Base-by-base conservation (phyloP, 2,113 vertebrate species). In the Ivindomyrus marchei region DNA sequence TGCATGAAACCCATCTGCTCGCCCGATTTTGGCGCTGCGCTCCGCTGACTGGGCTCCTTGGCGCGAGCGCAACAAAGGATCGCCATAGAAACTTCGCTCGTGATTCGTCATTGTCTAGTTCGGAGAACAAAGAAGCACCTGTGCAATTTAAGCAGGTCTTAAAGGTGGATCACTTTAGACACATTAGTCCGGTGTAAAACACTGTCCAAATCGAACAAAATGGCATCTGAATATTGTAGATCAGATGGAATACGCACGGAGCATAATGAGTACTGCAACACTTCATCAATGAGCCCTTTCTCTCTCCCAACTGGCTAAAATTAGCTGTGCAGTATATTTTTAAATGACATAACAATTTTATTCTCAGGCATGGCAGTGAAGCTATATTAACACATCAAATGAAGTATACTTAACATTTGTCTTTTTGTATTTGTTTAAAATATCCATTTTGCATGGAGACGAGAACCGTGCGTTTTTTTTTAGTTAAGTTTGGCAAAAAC, bases 21-120 rank as follows among this genome's bases (percentile, higher is more conserved):
- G 77, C 24, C 39, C 58, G 87, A 10, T 89, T 91, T 88, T 90
- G 89, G 92, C 90, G 77, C 88, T 66, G 90, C 89, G 66, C 88
- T 66, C 74, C 84, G 50, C 62, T 91, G 89, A 90, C 89, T 84
- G 89, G 90, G 56, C 88, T 87, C 89, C 80, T 90, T 90, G 90
- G 89, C 87, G 77, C 87, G 87, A 80, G 90, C 89, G 89, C 91
- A 92, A 91, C 91, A 89, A 89, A 90, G 62, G 89, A 93, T 94
- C 93, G 92, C 93, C 93, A 94, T 92, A 92, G 93, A 92, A 93
- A 93, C 92, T 91, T 91, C 50, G 84, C 66, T 87, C 58, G 88
- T 58, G 90, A 90, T 89, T 92, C 91, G 90, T 91, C 91, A 90
- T 88, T 84, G 86, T 45, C 83, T 86, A 85, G 88, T 89, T 93